A percentile compares a stretch with the other conserved stretches of the same genome.
These are phyloP conservation scores for Emmelina monodactyla DNA, from an alignment of 2,888 invertebrate species.

Conservation along the genomic window DNA sequence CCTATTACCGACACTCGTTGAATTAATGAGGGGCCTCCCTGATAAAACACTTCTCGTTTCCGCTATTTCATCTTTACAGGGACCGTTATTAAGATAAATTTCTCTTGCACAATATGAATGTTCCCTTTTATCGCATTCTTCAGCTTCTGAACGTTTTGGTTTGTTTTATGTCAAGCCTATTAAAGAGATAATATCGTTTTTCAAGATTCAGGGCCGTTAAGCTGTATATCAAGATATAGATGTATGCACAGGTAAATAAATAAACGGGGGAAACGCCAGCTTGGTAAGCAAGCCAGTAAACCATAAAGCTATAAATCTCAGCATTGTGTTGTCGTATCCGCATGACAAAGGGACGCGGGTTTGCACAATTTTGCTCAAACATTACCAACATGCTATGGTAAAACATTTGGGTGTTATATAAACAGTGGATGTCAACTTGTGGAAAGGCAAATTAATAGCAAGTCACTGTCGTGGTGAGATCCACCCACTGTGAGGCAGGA, in stretches of 20 bases:
- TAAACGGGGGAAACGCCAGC: constrained; percentile 9
- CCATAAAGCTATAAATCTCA: constrained; percentile 34
- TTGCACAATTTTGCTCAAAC: background rate
- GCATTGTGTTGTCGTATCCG: constrained; percentile 36
- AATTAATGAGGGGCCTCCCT: constrained; percentile 38
- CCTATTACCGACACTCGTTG: constrained; percentile 39
- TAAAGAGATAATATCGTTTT: no score
- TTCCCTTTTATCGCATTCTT: constrained; percentile 18
- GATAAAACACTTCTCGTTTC: constrained; percentile 35
- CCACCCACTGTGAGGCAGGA: no score
- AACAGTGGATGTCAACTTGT: no score
- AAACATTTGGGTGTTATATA: no score
- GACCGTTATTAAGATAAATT: constrained; percentile 23
- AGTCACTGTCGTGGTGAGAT: background rate
- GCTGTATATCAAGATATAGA: no score
- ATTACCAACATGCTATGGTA: background rate
- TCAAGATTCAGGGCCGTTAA: no score
- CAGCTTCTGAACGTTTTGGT: constrained; percentile 1
- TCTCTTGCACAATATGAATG: constrained; percentile 19
- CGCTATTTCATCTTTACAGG: constrained; percentile 26
- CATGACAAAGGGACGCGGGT: background rate
- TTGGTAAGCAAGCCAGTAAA: constrained; percentile 20
- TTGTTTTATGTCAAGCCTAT: no score
- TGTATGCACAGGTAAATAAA: constrained; percentile 2
- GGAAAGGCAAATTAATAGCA: background rate